Evolutionary conservation across 2,113 vertebrate species (phyloP), one percentile per base, ranked within the genome.

Genomic region (Catharus minimus): DNA sequence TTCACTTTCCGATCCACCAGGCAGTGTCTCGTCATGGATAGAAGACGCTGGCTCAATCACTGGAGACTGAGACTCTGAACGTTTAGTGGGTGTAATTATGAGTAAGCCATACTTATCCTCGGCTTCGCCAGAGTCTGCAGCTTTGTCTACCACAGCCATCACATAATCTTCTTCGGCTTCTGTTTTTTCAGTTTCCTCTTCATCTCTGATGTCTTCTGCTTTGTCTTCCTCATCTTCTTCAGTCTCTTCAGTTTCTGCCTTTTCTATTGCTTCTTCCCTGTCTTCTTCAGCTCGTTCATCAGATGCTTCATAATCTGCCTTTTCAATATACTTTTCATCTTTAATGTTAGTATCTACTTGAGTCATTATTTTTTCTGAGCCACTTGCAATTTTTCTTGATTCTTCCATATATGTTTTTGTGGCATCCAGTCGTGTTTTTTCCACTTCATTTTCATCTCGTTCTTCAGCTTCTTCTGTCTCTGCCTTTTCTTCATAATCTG

Each of bases 401-500:
- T 93, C 58, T 13, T 82, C 86, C 10, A 58, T 57, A 43, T 87
- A 86, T 11, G 91, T 89, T 88, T 97, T 97, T 57, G 95, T 97
- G 32, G 57, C 17, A 23, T 89, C 88, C 55, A 89, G 39, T 5
- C 22, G 47, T 76, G 84, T 68, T 6, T 79, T 96, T 65, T 97
- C 97, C 28, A 96, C 96, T 9, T 94, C 95, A 38, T 94, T 96
- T 86, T 98, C 98, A 88, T 95, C 97, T 19, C 96, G 97, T 87
- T 99, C 98, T 86, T 99, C 98, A 21, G 98, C 98, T 92, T 98
- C 98, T 90, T 99, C 99, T 9, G 97, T 99, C 67, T 99, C 99
- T 91, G 97, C 98, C 91, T 99, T 99, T 93, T 99, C 99, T 74
- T 99, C 98, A 93, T 98, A 99, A 93, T 99, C 98, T 38, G 97